Percentiles rank a stretch among this genome's conserved stretches.
Conservation (phyloP, 2,888 invertebrate species). For the Ormyrus pomaceus region DNA sequence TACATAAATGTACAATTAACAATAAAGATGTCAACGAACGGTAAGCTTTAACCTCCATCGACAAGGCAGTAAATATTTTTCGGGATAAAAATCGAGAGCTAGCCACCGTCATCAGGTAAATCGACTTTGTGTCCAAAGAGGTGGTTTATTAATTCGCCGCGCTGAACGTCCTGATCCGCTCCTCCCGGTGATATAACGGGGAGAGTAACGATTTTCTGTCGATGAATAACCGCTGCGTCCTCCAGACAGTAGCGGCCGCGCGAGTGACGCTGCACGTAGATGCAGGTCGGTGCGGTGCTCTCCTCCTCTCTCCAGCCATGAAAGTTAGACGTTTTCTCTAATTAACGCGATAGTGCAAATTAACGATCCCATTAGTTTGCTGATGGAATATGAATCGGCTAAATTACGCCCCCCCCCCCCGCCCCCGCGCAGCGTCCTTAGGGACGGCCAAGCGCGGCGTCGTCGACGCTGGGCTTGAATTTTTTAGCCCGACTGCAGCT, state of each 20-base stretch:
- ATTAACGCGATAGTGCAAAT: conserved; percentile 51
- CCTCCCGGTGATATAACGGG: neutral
- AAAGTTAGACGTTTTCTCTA: conserved; percentile 51
- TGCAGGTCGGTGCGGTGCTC: conserved; percentile 13
- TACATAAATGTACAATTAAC: too few relatives aligned
- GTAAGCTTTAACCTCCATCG: too few relatives aligned
- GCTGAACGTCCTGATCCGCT: conserved; percentile 5
- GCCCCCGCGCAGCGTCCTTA: neutral
- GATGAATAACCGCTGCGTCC: conserved; percentile 44
- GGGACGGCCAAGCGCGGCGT: neutral
- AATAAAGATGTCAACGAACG: too few relatives aligned
- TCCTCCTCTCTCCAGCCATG: conserved; percentile 18
- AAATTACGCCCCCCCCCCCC: conserved; percentile 36
- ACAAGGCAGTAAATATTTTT: too few relatives aligned
- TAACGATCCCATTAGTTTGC: conserved; percentile 52
- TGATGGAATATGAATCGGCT: conserved; percentile 53
- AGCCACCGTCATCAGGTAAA: neutral
- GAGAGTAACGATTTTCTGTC: conserved; percentile 58
- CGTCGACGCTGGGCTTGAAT: neutral
- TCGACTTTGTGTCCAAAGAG: conserved; percentile 42
- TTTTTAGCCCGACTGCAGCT: neutral
- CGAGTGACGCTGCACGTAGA: conserved; percentile 15
- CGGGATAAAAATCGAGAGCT: too few relatives aligned
- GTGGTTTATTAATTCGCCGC: conserved; percentile 48
- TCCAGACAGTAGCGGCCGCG: conserved; percentile 15